Evolutionary conservation across 2,113 vertebrate species (phyloP).

Genomic region (Orthonyx spaldingii): DNA sequence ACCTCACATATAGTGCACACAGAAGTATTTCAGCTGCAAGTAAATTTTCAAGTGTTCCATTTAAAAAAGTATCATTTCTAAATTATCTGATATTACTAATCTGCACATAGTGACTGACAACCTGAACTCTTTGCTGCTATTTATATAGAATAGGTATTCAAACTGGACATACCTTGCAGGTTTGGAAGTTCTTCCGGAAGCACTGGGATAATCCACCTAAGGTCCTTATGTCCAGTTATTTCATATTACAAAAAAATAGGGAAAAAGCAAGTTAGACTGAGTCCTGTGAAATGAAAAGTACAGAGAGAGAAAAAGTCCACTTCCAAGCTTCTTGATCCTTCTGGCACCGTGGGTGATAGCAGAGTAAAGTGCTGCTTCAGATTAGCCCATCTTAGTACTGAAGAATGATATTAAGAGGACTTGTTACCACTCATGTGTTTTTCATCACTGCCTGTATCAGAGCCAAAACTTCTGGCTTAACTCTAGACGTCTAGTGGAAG

Average conservation of each 20-base stretch:
- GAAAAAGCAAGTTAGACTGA: neutral
- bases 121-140: neutral
- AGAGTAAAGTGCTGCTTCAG: conserved; percentile 78
- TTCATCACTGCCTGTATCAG: conserved; percentile 85
- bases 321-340: conserved; percentile 61
- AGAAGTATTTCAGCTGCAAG: conserved; percentile 21
- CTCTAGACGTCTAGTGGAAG: conserved; percentile 77
- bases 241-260: neutral
- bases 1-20: neutral
- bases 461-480: conserved; percentile 84
- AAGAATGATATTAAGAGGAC: conserved; percentile 77
- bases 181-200: conserved; percentile 56
- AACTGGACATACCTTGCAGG: conserved; percentile 71
- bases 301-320: conserved; percentile 21
- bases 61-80: neutral
- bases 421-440: conserved; percentile 89
- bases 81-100: neutral
- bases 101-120: neutral
- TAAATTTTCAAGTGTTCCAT: neutral
- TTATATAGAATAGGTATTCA: conserved; percentile 11
- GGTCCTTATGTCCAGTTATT: conserved; percentile 52
- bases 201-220: conserved; percentile 66
- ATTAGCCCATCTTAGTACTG: conserved; percentile 81
- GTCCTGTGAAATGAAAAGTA: conserved; percentile 23
- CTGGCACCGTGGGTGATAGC: conserved; percentile 77